Percentiles rank a stretch among this genome's conserved stretches.
Evolutionary conservation across 2,797 vertebrate species (phyloP).

Genomic region (Lycodopsis pacificus): DNA sequence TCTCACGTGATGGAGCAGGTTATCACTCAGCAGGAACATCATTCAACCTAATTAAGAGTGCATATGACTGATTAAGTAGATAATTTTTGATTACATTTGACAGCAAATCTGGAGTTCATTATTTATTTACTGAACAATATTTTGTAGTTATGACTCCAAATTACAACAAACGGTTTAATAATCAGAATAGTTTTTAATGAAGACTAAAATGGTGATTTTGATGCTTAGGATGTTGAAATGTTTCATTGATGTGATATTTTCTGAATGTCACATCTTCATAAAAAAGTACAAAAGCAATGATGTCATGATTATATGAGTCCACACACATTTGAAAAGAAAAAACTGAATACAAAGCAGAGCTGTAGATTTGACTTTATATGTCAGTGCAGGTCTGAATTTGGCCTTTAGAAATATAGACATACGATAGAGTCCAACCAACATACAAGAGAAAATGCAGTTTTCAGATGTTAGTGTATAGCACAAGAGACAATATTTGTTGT

Average conservation of each 20-base stretch:
- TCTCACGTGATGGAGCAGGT: slow-evolving; percentile 41
- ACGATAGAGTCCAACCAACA: not conserved
- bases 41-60: slow-evolving; percentile 51
- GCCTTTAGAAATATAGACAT: not conserved
- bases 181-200: slow-evolving; percentile 1
- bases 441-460: not conserved
- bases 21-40: slow-evolving; percentile 45
- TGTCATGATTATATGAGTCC: not conserved
- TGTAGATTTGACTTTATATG: not conserved
- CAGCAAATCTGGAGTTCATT: slow-evolving; percentile 29
- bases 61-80: slow-evolving; percentile 35
- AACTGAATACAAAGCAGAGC: not conserved
- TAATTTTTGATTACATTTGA: slow-evolving; percentile 35
- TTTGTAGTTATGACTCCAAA: slow-evolving; percentile 7
- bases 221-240: not conserved
- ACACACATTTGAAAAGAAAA: not conserved
- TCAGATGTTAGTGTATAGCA: not conserved
- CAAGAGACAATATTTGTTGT: slow-evolving; percentile 5
- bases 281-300: not conserved
- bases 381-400: not conserved
- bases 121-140: slow-evolving; percentile 28
- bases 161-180: slow-evolving; percentile 15
- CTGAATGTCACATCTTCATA: not conserved
- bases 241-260: not conserved
- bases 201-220: not conserved